Evolutionary conservation across 2,888 invertebrate species (phyloP), one percentile per base, ranked within the genome.

Genomic region (Agelastica alni): DNA sequence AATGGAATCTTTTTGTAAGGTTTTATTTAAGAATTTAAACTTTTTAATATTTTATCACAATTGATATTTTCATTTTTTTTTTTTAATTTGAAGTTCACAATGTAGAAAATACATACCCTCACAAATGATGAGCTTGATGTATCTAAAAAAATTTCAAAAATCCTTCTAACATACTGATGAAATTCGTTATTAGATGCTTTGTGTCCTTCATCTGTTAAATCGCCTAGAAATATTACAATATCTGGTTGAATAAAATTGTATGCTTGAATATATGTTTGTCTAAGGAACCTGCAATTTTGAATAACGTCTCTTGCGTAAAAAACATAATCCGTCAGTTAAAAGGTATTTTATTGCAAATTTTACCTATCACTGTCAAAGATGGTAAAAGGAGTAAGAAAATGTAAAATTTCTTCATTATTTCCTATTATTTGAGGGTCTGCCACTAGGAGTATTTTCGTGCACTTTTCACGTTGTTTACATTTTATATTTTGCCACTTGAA

Each of bases 351-450:
- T 10, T 14, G n/a, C 18, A 7, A 10, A 36, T 65, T 73, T 74
- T 77, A 93, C 93, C 89, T 85, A 77, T 97, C 96, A 67, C 89
- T 87, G 76, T 97, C 96, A 85, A 89, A 93, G 67, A 89, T 84
- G 22, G 88, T 85, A 26, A 96, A 70, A 43, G 82, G 80, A 45
- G 89, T 90, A 26, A 89, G 79, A 39, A 83, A 80, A 47, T 83
- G 80, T 2, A 84, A 77, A 48, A 78, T 77, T 72, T 92, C 93
- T 68, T 88, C 85, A 30, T 81, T 77, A 62, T 91, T 86, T 0
- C 96, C 97, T 63, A 95, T 84, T 56, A 97, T 84, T 77, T 97
- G 97, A 12, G 96, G 96, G 77, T 97, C 97, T 4, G 95, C 93
- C 45, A 93, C 87, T 32, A 79, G 61, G 13, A 79, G 62, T 36